Base-by-base conservation (phyloP, 1,140 invertebrate genomes). In the Pseudomyrmex concolor region DNA sequence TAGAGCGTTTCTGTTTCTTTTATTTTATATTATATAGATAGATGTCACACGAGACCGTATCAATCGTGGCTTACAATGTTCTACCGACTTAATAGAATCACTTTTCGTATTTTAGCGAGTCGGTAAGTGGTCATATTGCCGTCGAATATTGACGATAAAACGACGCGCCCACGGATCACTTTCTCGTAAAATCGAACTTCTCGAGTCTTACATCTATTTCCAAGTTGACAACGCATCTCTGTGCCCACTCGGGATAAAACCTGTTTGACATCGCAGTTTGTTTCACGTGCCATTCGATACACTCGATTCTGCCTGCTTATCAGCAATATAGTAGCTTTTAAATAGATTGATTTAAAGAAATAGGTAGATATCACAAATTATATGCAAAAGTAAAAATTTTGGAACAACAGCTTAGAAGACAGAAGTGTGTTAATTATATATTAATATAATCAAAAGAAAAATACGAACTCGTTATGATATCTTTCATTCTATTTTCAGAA, bases 121-220 rank as follows among this genome's bases (percentile, higher is more conserved):
- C 84, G 83, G 55, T 90, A 87, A 90, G 86, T 90, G 89, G 84
- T 70, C 87, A 86, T 90, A 88, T 85, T 85, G 90, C 78, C 85
- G 66, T 71, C 77, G 81, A 90, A 90, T 86, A 89, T 92, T 81
- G 84, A 55, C 84, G 85, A 86, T 89, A 90, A 34, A 91, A 91
- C 83, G 89, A 86, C 13, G 54, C 64, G 84, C 67, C 72, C 78
- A 81, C 86, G 60, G 84, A 59, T 66, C 72, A 86, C 83, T 88
- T 87, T 83, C 84, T 90, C 88, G 88, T 91, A 90, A 91, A 91
- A 89, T 59, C 73, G 66, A 77, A 62, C 76, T 80, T 54, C 57
- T 43, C 34, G 5, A 54, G 12, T 51, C 59, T 66, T 68, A 59
- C 84, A 63, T 82, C 67, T 63, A 71, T 78, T 83, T 83, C 60